Evolutionary conservation across 2,113 vertebrate species (phyloP).

Genomic region (Pollachius pollachius): DNA sequence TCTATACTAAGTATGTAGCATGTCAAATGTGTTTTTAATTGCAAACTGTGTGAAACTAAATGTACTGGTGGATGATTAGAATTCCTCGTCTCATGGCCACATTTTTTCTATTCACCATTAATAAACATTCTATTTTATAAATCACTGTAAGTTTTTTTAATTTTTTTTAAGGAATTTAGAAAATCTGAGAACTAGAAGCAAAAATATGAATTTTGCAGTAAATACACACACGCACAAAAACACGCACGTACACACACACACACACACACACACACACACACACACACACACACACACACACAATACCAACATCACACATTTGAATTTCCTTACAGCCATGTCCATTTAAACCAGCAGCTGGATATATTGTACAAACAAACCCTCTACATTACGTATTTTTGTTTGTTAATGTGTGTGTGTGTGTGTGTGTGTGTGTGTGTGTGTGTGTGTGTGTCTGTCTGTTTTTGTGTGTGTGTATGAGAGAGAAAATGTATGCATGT

Average conservation of each 20-base stretch:
- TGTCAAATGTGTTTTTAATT: background rate
- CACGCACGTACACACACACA: slow-evolving; percentile 15
- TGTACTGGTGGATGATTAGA: too few species aligned
- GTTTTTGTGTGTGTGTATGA: background rate
- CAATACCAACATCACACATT: background rate
- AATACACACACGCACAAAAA: slow-evolving; percentile 16
- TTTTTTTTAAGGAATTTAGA: too few species aligned
- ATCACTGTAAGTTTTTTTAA: too few species aligned
- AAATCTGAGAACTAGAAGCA: too few species aligned
- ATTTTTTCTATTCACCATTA: too few species aligned
- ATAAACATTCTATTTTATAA: too few species aligned
- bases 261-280: slow-evolving; percentile 9
- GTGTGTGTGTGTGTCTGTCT: background rate
- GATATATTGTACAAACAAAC: slow-evolving; percentile 1
- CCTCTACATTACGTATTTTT: slow-evolving; percentile 10
- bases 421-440: background rate
- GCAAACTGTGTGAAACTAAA: background rate
- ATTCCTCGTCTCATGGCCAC: too few species aligned
- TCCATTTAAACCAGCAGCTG: background rate
- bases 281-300: slow-evolving; percentile 4
- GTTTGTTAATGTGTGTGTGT: slow-evolving; percentile 6
- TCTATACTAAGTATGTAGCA: background rate
- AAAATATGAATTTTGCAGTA: too few species aligned
- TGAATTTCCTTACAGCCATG: background rate
- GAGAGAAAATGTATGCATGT: too few species aligned